Evolutionary conservation across 2,888 invertebrate species (phyloP).

Genomic region (Cistogaster globosa): DNA sequence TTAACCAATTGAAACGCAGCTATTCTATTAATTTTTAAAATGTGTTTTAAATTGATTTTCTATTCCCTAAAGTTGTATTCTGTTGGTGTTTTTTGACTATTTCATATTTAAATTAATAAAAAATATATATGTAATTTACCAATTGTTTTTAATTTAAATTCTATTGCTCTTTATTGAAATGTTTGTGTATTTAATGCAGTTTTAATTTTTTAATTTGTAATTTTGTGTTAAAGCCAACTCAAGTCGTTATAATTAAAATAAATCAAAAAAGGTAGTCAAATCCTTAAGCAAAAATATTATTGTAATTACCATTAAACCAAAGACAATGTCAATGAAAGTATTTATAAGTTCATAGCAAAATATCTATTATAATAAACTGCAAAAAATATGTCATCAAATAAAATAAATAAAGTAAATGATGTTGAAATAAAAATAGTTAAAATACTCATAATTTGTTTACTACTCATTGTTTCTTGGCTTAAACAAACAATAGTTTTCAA

Average conservation of each 20-base stretch:
- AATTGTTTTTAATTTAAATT: too few relatives aligned
- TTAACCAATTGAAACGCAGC: not conserved
- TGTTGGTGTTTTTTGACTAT: too few relatives aligned
- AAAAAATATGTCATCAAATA: slow-evolving; percentile 44
- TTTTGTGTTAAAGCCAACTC: not conserved
- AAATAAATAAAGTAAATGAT: slow-evolving; percentile 45
- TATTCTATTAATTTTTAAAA: not conserved
- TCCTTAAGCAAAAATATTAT: slow-evolving; percentile 13
- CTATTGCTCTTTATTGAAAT: too few relatives aligned
- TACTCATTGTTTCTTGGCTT: too few relatives aligned
- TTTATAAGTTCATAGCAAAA: slow-evolving; percentile 32
- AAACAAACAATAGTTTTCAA: too few relatives aligned
- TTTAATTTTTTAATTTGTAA: not conserved
- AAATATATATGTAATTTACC: too few relatives aligned
- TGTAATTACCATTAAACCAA: slow-evolving; percentile 34
- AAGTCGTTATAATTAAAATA: not conserved
- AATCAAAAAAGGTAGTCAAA: not conserved
- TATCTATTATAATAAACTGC: slow-evolving; percentile 26
- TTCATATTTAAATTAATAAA: too few relatives aligned
- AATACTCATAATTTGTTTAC: not conserved
- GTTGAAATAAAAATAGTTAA: slow-evolving; percentile 41
- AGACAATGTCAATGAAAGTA: slow-evolving; percentile 31
- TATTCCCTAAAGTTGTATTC: slow-evolving; percentile 1
- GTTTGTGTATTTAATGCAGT: not conserved
- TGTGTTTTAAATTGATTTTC: slow-evolving; percentile 32